Conservation (phyloP, 2,113 vertebrate species). For the Bungarus multicinctus region DNA sequence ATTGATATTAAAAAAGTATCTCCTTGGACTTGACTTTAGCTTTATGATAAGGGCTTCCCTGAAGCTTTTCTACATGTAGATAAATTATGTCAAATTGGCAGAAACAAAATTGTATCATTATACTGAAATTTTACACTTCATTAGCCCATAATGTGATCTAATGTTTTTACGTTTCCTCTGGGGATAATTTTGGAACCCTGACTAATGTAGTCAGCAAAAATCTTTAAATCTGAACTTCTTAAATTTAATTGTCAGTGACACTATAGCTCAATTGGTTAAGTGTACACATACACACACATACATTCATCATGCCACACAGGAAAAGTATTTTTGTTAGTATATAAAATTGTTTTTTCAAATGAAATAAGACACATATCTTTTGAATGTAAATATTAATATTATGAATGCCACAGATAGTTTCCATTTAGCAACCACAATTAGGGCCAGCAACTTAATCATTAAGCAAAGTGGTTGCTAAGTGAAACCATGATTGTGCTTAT, state of each 20-base stretch:
- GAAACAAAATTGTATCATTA: conserved; percentile 61
- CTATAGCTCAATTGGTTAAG: background rate
- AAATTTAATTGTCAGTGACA: background rate
- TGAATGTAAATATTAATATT: background rate
- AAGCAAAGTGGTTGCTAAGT: background rate
- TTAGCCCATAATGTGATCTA: conserved; percentile 55
- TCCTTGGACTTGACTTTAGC: conserved; percentile 61
- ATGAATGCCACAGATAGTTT: background rate
- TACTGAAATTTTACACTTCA: conserved; percentile 59
- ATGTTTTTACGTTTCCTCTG: conserved; percentile 41
- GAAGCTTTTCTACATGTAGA: conserved; percentile 51
- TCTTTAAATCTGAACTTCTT: background rate
- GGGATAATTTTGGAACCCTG: conserved; percentile 21
- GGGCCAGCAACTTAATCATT: background rate
- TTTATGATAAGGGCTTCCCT: conserved; percentile 46
- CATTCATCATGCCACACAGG: no score
- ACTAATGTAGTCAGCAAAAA: background rate
- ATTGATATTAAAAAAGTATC: conserved; percentile 57
- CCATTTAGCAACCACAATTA: background rate
- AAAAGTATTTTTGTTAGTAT: background rate
- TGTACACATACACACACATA: no score
- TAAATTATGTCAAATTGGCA: conserved; percentile 52
- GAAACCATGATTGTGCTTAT: background rate
- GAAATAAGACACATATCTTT: background rate
- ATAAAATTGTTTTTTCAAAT: background rate